Conservation (phyloP, 2,888 invertebrate species). For the Drosophila subsilvestris region DNA sequence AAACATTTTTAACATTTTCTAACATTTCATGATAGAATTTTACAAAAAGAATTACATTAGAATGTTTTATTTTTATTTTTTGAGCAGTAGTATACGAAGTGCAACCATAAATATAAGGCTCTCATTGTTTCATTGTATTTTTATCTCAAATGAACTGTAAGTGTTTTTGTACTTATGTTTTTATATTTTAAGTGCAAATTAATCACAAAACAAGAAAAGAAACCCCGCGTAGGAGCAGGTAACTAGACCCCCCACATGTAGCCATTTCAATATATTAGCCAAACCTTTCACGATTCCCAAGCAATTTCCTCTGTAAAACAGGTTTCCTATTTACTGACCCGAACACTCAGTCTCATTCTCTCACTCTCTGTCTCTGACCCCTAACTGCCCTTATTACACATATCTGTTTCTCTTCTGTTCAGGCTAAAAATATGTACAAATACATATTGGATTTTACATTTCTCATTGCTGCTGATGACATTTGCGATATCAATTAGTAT, state of each 20-base stretch:
- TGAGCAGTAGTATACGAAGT: too few relatives aligned
- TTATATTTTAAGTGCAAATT: too few relatives aligned
- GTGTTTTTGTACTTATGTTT: too few relatives aligned
- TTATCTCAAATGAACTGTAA: too few relatives aligned
- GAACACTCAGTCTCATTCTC: constrained; percentile 13
- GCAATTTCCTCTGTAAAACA: constrained; percentile 48
- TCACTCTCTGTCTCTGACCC: constrained; percentile 37
- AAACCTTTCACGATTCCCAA: constrained; percentile 57
- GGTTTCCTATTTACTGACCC: constrained; percentile 62
- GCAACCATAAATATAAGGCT: too few relatives aligned
- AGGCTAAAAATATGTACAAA: constrained; percentile 35
- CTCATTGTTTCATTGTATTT: too few relatives aligned
- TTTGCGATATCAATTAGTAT: constrained; percentile 49
- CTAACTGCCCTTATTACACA: constrained; percentile 59
- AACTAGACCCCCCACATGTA: not conserved
- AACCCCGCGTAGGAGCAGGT: constrained; percentile 4
- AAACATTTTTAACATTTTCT: too few relatives aligned
- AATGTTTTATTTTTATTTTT: too few relatives aligned
- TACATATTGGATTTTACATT: not conserved
- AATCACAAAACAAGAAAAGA: not conserved
- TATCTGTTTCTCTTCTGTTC: constrained; percentile 3
- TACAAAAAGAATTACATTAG: too few relatives aligned
- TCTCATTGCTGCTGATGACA: constrained; percentile 33
- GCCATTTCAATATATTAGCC: constrained; percentile 39
- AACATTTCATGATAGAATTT: too few relatives aligned